Percentiles rank a stretch among this genome's conserved stretches.
phyloP scores from a whole-genome alignment of 2,888 invertebrate genomes.

The Macropis europaea region DNA sequence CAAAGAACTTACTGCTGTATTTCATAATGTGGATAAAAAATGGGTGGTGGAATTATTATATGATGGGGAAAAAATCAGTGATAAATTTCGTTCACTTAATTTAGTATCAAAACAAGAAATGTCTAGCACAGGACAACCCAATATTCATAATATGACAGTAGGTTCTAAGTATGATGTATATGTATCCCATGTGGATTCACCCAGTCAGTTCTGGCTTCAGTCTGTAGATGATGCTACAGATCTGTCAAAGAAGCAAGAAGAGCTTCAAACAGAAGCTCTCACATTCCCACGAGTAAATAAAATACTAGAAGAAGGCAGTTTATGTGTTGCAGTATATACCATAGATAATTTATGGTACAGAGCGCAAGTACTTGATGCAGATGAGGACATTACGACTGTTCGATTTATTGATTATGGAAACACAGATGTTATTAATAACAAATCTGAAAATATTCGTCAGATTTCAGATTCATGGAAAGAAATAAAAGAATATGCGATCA shows the following conservation, averaged over 20 bases:
- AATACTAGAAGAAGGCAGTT: slow-evolving; percentile 82
- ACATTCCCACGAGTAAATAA: slow-evolving; percentile 82
- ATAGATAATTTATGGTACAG: slow-evolving; percentile 95
- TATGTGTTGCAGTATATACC: slow-evolving; percentile 90
- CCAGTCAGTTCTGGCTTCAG: slow-evolving; percentile 89
- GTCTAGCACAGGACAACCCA: slow-evolving; percentile 12
- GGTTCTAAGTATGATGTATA: slow-evolving; percentile 79
- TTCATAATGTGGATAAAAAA: slow-evolving; percentile 81
- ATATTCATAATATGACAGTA: slow-evolving; percentile 69
- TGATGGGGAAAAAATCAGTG: slow-evolving; percentile 81
- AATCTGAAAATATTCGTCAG: slow-evolving; percentile 83
- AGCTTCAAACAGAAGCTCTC: slow-evolving; percentile 82
- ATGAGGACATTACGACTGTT: slow-evolving; percentile 88
- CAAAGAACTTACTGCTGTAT: slow-evolving; percentile 81
- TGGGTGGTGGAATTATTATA: slow-evolving; percentile 83
- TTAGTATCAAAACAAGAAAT: slow-evolving; percentile 27
- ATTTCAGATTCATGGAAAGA: slow-evolving; percentile 83
- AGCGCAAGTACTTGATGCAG: slow-evolving; percentile 91
- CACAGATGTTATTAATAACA: slow-evolving; percentile 87
- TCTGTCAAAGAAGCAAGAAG: slow-evolving; percentile 84
- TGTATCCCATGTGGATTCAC: slow-evolving; percentile 88
- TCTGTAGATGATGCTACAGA: slow-evolving; percentile 82
- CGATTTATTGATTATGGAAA: slow-evolving; percentile 91
- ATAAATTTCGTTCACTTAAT: slow-evolving; percentile 79
- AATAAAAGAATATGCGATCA: slow-evolving; percentile 82